These are phyloP conservation scores for Erpobdella octoculata DNA, from an alignment of 2,888 invertebrate genomes.

Conservation along the genomic window DNA sequence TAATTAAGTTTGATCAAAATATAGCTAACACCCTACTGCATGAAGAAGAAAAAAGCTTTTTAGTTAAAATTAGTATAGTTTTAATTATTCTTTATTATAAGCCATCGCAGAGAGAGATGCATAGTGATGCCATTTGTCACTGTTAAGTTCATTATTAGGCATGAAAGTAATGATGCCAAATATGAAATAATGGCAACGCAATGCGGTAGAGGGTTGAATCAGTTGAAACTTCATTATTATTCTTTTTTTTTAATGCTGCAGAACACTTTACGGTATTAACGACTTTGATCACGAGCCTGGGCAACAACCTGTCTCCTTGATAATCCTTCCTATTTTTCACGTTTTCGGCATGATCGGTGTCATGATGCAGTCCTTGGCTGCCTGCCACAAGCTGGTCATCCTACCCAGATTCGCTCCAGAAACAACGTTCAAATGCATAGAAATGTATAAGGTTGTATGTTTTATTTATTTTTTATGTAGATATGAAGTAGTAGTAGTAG, in stretches of 20 bases:
- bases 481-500: not conserved
- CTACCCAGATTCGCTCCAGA: conserved; percentile 67
- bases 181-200: not conserved
- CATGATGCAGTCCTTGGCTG: conserved; percentile 8
- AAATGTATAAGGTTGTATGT: conserved; percentile 58
- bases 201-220: not conserved
- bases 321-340: conserved; percentile 33
- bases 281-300: not conserved
- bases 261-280: not conserved
- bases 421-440: conserved; percentile 60
- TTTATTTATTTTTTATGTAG: not conserved
- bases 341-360: conserved; percentile 31
- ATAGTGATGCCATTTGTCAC: too few relatives aligned
- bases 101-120: too few relatives aligned
- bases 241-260: not conserved
- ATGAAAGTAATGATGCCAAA: too few relatives aligned
- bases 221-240: not conserved
- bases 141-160: too few relatives aligned
- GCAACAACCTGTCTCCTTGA: conserved; percentile 18
- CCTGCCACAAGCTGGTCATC: conserved; percentile 53
- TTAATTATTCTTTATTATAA: too few relatives aligned
- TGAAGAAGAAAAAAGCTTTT: too few relatives aligned
- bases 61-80: too few relatives aligned
- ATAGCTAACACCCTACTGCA: too few relatives aligned
- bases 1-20: too few relatives aligned